Base-by-base conservation (phyloP, 2,888 invertebrate genomes). In the Netelia virgata region DNA sequence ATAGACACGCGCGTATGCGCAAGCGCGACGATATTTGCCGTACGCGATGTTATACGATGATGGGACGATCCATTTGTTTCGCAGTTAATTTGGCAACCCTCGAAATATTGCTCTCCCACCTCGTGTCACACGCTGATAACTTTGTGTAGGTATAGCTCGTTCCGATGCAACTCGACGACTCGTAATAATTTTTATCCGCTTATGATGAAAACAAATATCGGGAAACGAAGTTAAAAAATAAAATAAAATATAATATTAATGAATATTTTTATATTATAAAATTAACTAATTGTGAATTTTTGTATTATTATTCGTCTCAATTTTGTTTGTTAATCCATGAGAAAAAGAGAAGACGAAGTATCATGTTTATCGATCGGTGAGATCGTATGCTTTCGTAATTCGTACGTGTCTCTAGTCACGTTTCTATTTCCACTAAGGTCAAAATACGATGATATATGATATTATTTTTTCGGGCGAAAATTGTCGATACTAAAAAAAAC, bases 401-500 rank as follows among this genome's bases (percentile, higher is more conserved):
- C 59, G 68, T 50, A 53, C 61, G 16, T 50, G 10, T 36, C 9
- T 18, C 36, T 6, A 11, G 59, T 36, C 36, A 47, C 61, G 18
- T 23, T 16, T n/a, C 53, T 6, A 63, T 53, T 70, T 20, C 41
- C 53, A 53, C 36, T 8, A 70, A 36, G 20, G 20, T 20, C 53
- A 50, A 18, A 78, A 70, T 61, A 11, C 23, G 59, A 50, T 20
- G 36, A 9, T 23, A 50, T 18, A 61, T 41, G 10, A 59, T 41
- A 23, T 70, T 70, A 64, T 70, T 63, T 43, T 43, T n/a, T 8
- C 10, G 20, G 14, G 57, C 18, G 43, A 47, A 50, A 55, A 50
- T 53, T 18, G 18, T 57, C 28, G 23, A 68, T 28, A 61, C 74
- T 74, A 68, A 61, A 74, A 74, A 69, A 20, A 73, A 66, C 3